Conservation (phyloP, 1,140 invertebrate species). For the Nephila pilipes region DNA sequence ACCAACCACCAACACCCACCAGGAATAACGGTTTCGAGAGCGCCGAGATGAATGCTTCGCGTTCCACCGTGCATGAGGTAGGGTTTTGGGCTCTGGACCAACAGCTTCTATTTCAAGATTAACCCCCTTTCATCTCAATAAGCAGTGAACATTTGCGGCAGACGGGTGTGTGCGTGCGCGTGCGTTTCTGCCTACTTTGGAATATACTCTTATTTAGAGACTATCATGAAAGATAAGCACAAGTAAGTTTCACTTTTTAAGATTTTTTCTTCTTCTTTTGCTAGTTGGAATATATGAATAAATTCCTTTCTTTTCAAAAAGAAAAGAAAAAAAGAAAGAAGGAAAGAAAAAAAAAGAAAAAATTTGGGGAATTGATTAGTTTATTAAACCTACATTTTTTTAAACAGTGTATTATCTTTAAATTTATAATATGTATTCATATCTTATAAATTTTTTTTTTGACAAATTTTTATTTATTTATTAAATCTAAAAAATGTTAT, state of each 20-base stretch:
- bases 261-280: too few species aligned
- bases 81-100: constrained; percentile 42
- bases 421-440: too few species aligned
- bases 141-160: constrained; percentile 4
- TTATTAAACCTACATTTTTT: too few species aligned
- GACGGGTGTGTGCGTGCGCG: neutral
- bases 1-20: neutral
- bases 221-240: neutral
- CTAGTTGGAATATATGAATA: too few species aligned
- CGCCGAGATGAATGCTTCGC: constrained; percentile 21
- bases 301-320: too few species aligned
- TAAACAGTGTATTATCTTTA: too few species aligned
- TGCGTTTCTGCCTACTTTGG: neutral
- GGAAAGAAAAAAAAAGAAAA: too few species aligned
- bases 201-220: neutral
- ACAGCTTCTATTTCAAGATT: constrained; percentile 57
- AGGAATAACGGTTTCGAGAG: neutral
- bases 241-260: constrained; percentile 5
- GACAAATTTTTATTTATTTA: too few species aligned
- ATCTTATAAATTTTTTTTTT: too few species aligned
- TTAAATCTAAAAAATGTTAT: too few species aligned
- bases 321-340: too few species aligned
- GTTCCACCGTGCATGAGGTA: constrained; percentile 46
- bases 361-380: too few species aligned
- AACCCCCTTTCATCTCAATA: constrained; percentile 12